These are phyloP conservation scores for Papilio dardanus DNA, from an alignment of 1,140 invertebrate species.

Conservation along the genomic window DNA sequence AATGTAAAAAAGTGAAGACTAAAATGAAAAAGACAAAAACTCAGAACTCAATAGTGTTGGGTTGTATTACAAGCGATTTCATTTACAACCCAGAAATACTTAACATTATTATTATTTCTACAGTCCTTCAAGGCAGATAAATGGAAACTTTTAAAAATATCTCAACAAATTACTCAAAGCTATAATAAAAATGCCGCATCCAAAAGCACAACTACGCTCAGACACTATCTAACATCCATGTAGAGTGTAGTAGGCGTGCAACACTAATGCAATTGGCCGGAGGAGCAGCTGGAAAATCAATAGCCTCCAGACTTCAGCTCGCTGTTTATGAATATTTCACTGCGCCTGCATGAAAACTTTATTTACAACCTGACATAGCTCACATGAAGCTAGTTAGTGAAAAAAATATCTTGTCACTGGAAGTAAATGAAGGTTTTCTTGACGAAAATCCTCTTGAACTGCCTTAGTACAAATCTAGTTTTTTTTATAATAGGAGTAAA, in stretches of 20 bases:
- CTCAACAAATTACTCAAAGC: not conserved
- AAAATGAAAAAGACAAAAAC: no score
- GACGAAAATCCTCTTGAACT: not conserved
- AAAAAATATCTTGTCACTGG: slow-evolving; percentile 11
- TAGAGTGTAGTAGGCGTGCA: slow-evolving; percentile 10
- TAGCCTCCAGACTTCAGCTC: slow-evolving; percentile 28
- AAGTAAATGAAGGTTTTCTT: not conserved
- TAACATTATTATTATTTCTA: no score
- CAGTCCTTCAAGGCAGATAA: no score
- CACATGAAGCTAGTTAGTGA: not conserved
- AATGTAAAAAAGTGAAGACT: no score
- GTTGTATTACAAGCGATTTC: no score
- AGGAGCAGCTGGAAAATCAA: slow-evolving; percentile 29
- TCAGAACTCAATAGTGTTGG: no score
- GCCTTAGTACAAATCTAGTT: no score
- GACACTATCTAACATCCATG: not conserved
- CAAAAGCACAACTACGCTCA: not conserved
- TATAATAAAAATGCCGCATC: slow-evolving; percentile 2
- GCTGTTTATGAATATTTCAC: slow-evolving; percentile 30
- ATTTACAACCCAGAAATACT: no score
- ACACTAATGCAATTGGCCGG: slow-evolving; percentile 27
- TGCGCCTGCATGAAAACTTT: slow-evolving; percentile 27
- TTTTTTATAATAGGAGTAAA: no score
- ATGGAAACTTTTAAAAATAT: not conserved
- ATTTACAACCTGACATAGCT: not conserved